A percentile compares a stretch with the other conserved stretches of the same genome.
phyloP scores from a whole-genome alignment of 2,888 invertebrate species.

The Mylabris sibirica region DNA sequence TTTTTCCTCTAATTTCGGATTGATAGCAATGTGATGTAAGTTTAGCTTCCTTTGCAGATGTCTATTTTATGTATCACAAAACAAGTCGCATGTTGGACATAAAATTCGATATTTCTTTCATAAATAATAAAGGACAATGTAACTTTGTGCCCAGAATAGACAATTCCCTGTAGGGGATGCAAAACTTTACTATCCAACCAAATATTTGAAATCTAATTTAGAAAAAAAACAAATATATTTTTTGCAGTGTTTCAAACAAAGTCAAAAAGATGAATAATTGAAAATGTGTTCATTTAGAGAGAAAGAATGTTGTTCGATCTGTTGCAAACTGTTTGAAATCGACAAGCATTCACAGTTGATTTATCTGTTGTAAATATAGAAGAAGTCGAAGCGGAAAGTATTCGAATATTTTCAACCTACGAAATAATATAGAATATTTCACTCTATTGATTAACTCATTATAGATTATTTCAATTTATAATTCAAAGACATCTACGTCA shows the following conservation, averaged over 20 bases:
- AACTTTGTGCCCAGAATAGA: constrained; percentile 19
- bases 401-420: constrained; percentile 29
- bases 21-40: not conserved
- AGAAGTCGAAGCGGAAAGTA: constrained; percentile 29
- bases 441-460: constrained; percentile 13
- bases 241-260: not conserved
- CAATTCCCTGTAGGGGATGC: constrained; percentile 16
- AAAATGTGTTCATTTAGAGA: not conserved
- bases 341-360: constrained; percentile 25
- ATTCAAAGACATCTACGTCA: not conserved
- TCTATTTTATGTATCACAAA: not conserved
- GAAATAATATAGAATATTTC: constrained; percentile 18
- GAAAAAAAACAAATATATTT: constrained; percentile 12
- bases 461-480: not conserved
- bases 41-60: not conserved
- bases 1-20: not conserved
- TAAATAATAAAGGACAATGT: constrained; percentile 15
- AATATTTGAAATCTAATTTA: not conserved
- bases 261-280: too few relatives aligned
- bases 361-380: constrained; percentile 29
- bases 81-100: not conserved
- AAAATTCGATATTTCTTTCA: constrained; percentile 16
- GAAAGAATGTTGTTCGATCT: not conserved
- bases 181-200: not conserved
- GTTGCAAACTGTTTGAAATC: not conserved